A percentile compares a stretch with the other conserved stretches of the same genome.
These are phyloP conservation scores for Leucophenga varia DNA, from an alignment of 1,140 invertebrate genomes.

Conservation along the genomic window DNA sequence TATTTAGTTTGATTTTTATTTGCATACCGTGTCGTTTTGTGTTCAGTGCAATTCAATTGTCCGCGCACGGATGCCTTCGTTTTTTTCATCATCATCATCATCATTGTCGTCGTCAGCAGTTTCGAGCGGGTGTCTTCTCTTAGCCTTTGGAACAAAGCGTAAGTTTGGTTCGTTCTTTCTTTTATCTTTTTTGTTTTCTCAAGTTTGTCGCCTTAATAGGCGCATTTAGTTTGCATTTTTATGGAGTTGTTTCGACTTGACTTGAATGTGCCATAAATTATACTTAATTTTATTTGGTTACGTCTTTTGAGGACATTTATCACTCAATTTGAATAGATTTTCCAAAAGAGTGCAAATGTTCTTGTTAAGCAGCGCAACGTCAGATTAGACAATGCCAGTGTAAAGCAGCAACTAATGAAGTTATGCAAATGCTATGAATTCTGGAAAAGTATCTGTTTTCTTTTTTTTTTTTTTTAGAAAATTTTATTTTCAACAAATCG, in stretches of 20 bases:
- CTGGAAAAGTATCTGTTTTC: too few relatives aligned
- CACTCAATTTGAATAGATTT: slow-evolving; percentile 53
- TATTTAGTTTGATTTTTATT: slow-evolving; percentile 55
- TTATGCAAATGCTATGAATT: too few relatives aligned
- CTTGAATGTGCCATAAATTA: slow-evolving; percentile 31
- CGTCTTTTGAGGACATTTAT: slow-evolving; percentile 49
- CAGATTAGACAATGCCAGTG: too few relatives aligned
- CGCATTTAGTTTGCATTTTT: slow-evolving; percentile 54
- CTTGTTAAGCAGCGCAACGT: too few relatives aligned
- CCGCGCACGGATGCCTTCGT: slow-evolving; percentile 31
- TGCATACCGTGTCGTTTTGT: slow-evolving; percentile 27
- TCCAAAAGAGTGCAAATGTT: too few relatives aligned
- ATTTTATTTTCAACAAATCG: too few relatives aligned
- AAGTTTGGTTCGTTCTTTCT: too few relatives aligned
- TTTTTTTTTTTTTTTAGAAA: too few relatives aligned
- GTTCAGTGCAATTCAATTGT: slow-evolving; percentile 41
- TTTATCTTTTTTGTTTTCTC: slow-evolving; percentile 40
- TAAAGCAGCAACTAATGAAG: too few relatives aligned
- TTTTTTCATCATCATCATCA: too few relatives aligned
- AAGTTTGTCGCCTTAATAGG: slow-evolving; percentile 46
- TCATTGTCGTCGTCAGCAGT: slow-evolving; percentile 21
- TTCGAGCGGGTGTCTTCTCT: slow-evolving; percentile 5
- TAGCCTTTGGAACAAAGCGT: slow-evolving; percentile 14
- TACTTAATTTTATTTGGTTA: slow-evolving; percentile 50
- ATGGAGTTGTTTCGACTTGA: slow-evolving; percentile 52